Conservation (phyloP, 2,113 vertebrate genomes). For the Cynoglossus semilaevis region DNA sequence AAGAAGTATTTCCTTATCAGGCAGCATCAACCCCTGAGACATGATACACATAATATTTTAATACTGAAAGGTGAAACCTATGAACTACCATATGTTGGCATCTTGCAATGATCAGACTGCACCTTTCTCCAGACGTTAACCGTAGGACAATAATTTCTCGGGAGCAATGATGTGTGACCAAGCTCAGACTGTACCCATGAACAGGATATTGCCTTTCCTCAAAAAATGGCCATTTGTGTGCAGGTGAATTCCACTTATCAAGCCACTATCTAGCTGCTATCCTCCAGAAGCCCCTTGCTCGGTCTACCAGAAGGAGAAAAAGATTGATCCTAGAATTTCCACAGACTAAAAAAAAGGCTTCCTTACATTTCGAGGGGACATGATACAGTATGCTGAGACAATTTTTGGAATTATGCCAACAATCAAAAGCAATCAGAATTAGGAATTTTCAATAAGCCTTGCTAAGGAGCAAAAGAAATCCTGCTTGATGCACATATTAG, state of each 20-base stretch:
- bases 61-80: conserved; percentile 9
- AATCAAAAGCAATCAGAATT: too few species aligned
- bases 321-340: conserved; percentile 32
- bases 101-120: conserved; percentile 8
- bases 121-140: conserved; percentile 25
- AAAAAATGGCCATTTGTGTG: conserved; percentile 50
- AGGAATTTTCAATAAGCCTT: conserved; percentile 20
- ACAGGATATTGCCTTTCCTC: conserved; percentile 65
- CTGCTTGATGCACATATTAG: conserved; percentile 25
- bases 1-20: not conserved
- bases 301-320: conserved; percentile 43
- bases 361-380: too few species aligned
- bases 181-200: conserved; percentile 38
- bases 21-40: conserved; percentile 1
- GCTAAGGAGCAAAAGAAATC: conserved; percentile 10
- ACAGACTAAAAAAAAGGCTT: conserved; percentile 9
- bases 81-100: conserved; percentile 2
- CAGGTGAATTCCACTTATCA: conserved; percentile 68
- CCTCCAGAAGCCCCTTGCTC: conserved; percentile 37
- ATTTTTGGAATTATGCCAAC: too few species aligned
- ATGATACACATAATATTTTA: conserved; percentile 12
- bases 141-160: conserved; percentile 35
- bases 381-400: too few species aligned
- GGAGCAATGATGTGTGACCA: conserved; percentile 49
- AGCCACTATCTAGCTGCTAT: conserved; percentile 36